phyloP scores from a whole-genome alignment of 1,140 invertebrate species.

The Drosophila orosa region DNA sequence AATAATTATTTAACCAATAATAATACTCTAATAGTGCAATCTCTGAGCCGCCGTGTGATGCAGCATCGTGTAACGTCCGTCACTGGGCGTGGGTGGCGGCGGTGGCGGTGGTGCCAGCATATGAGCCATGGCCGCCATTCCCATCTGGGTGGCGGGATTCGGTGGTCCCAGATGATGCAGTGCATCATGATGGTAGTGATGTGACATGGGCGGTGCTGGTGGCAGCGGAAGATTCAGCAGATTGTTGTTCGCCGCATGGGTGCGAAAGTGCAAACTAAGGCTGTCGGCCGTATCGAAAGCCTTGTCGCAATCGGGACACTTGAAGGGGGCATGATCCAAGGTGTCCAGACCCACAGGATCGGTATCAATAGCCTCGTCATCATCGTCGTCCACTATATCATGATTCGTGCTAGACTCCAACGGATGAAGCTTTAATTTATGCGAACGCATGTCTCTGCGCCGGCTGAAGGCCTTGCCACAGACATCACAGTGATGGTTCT shows the following conservation, averaged over 20 bases:
- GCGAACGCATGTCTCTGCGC: conserved; percentile 86
- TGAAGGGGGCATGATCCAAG: conserved; percentile 69
- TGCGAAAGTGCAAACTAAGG: conserved; percentile 77
- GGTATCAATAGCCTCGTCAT: conserved; percentile 74
- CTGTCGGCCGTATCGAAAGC: conserved; percentile 75
- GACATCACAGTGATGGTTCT: conserved; percentile 90
- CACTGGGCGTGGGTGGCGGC: conserved; percentile 67
- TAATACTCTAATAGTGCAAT: conserved; percentile 58
- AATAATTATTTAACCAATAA: background rate
- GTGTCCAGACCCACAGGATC: conserved; percentile 71
- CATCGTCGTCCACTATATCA: conserved; percentile 76
- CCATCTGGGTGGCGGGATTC: conserved; percentile 74
- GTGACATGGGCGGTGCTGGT: conserved; percentile 61
- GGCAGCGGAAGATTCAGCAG: conserved; percentile 68
- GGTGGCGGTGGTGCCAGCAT: conserved; percentile 76
- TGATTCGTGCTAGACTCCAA: conserved; percentile 58
- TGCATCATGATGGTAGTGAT: conserved; percentile 68
- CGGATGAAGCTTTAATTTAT: conserved; percentile 79
- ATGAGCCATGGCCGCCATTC: conserved; percentile 77
- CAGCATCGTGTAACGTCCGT: conserved; percentile 70
- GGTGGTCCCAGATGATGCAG: conserved; percentile 67
- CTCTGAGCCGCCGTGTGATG: conserved; percentile 70
- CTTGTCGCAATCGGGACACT: conserved; percentile 83
- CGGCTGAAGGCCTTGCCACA: conserved; percentile 90
- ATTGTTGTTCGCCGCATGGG: conserved; percentile 70